Conservation (phyloP, 1,140 invertebrate species). For the Anthonomus grandis region DNA sequence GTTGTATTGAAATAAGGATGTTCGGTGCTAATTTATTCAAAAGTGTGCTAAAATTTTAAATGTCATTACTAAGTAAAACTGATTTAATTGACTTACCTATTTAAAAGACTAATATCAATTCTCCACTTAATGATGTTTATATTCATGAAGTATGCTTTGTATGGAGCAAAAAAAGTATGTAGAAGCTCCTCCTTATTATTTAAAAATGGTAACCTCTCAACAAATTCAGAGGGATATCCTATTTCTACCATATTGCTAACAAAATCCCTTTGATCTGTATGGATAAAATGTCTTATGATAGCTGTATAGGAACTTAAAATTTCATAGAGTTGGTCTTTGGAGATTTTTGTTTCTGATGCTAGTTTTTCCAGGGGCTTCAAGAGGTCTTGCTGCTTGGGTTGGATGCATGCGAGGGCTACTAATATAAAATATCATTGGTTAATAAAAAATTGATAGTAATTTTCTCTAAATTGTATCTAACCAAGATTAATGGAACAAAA, state of each 20-base stretch:
- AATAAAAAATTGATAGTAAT: too few relatives aligned
- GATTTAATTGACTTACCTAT: constrained; percentile 23
- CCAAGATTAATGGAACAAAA: too few relatives aligned
- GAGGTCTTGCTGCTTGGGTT: constrained; percentile 28
- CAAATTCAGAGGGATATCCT: constrained; percentile 33
- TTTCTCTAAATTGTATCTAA: too few relatives aligned
- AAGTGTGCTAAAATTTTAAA: constrained; percentile 30
- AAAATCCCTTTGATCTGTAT: constrained; percentile 33
- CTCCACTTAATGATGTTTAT: constrained; percentile 34
- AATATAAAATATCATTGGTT: too few relatives aligned
- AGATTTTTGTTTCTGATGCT: constrained; percentile 26
- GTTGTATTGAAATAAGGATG: constrained; percentile 31
- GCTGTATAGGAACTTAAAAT: constrained; percentile 30
- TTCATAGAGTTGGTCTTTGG: constrained; percentile 27
- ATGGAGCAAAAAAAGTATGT: constrained; percentile 26
- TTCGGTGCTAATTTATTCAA: constrained; percentile 25
- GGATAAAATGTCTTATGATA: constrained; percentile 30
- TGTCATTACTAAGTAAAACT: constrained; percentile 6
- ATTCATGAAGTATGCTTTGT: constrained; percentile 29
- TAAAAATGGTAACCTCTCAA: constrained; percentile 31
- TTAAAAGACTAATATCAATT: constrained; percentile 38
- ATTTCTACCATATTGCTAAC: constrained; percentile 24
- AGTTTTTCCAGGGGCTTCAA: constrained; percentile 28
- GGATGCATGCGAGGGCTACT: constrained; percentile 30
- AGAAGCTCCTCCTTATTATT: constrained; percentile 27